Conservation (phyloP, 2,797 vertebrate genomes). For the Cossypha caffra region DNA sequence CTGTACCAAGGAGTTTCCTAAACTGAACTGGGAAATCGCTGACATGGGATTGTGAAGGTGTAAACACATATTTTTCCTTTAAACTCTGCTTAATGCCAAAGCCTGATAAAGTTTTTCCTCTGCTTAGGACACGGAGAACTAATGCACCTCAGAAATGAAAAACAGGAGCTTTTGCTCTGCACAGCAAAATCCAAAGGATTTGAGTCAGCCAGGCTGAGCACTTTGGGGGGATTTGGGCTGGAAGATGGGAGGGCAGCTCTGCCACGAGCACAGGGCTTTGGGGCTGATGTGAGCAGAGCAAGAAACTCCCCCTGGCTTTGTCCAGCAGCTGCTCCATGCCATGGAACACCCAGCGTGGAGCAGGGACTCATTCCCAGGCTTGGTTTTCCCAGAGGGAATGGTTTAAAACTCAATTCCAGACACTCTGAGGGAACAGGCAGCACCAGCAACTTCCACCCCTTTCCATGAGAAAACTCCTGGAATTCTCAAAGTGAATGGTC, state of each 20-base stretch:
- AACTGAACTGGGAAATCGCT: not conserved
- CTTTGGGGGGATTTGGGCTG: not conserved
- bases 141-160: not conserved
- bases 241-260: not conserved
- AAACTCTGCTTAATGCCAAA: not conserved
- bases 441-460: not conserved
- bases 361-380: not conserved
- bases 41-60: not conserved
- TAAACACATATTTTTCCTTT: not conserved
- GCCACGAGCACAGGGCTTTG: not conserved
- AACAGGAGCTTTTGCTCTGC: not conserved
- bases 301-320: not conserved
- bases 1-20: not conserved
- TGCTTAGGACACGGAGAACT: not conserved
- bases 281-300: not conserved
- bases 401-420: not conserved
- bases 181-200: not conserved
- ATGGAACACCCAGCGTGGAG: rapidly evolving
- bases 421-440: not conserved
- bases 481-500: not conserved
- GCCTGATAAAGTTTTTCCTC: not conserved
- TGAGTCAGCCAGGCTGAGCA: not conserved
- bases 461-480: not conserved
- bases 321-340: not conserved
- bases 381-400: not conserved